Conservation (phyloP, 1,140 invertebrate species). For the Musca domestica region DNA sequence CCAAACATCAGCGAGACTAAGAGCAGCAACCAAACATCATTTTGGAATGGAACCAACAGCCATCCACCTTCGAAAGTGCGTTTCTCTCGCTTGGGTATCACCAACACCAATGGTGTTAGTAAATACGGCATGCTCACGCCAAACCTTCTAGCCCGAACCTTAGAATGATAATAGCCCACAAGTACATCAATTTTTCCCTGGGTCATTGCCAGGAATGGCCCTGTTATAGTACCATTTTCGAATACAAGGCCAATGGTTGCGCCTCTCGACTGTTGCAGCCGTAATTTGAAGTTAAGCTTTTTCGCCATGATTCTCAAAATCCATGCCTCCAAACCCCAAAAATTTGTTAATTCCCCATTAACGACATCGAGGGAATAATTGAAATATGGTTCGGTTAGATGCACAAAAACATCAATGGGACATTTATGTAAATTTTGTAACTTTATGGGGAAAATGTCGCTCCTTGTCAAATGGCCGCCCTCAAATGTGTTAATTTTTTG, state of each 20-base stretch:
- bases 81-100: background rate
- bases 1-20: too few relatives aligned
- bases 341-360: too few relatives aligned
- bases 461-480: background rate
- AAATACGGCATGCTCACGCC: background rate
- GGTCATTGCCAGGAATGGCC: background rate
- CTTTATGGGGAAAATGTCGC: background rate
- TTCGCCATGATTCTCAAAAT: background rate
- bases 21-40: too few relatives aligned
- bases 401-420: too few relatives aligned
- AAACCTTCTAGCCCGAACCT: background rate
- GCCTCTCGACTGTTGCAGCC: background rate
- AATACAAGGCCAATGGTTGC: background rate
- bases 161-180: conserved; percentile 4
- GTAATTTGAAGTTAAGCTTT: background rate
- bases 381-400: too few relatives aligned
- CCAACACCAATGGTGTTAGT: background rate
- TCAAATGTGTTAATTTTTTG: background rate
- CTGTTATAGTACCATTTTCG: background rate
- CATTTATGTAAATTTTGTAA: background rate
- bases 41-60: background rate
- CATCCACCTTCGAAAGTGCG: too few relatives aligned
- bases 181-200: background rate
- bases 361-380: too few relatives aligned
- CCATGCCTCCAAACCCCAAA: background rate